Base-by-base conservation (phyloP, 2,888 invertebrate genomes). In the Eurytoma adleriae region DNA sequence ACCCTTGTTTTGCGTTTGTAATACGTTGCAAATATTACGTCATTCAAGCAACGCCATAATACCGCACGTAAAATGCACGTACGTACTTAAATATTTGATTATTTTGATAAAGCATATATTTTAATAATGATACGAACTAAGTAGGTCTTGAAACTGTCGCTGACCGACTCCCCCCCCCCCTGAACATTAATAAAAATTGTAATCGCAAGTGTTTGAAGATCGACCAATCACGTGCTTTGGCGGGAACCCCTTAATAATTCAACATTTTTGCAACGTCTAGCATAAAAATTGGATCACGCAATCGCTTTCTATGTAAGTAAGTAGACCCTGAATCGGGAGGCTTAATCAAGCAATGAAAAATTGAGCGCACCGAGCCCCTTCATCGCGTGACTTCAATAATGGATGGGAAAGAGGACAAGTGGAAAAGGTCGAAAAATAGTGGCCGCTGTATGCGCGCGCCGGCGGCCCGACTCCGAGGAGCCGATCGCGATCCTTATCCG, bases 201-300 rank as follows among this genome's bases (percentile, higher is more conserved):
- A 40, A 40, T 10, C 40, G 7, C 10, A 40, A 40, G 10, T 40
- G 40, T 40, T 40, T 57, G 3, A 10, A 66, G 4, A 4, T 54
- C 30, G n/a, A 71, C 69, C 54, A 78, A 77, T 77, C 64, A 16
- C 62, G 18, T n/a, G 13, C n/a, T 78, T 78, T 62, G 64, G 74
- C 74, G 77, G 48, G 64, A 78, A 70, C 13, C 2, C 24, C 12
- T 78, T 27, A 71, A 78, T 78, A 64, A 71, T 77, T 77, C 66
- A 77, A 70, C 0, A 52, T 52, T 12, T 20, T 61, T 20, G 20
- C 3, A 59, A 12, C 13, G 24, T 1, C 59, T 13, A 59, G 59
- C 24, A 13, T 14, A 59, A 59, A 59, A 59, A 24, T 12, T 14
- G 13, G 12, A 27, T 24, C 24, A 59, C 59, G 24, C 59, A 59